Conservation (phyloP, 2,888 invertebrate genomes). For the Corbicula japonica region DNA sequence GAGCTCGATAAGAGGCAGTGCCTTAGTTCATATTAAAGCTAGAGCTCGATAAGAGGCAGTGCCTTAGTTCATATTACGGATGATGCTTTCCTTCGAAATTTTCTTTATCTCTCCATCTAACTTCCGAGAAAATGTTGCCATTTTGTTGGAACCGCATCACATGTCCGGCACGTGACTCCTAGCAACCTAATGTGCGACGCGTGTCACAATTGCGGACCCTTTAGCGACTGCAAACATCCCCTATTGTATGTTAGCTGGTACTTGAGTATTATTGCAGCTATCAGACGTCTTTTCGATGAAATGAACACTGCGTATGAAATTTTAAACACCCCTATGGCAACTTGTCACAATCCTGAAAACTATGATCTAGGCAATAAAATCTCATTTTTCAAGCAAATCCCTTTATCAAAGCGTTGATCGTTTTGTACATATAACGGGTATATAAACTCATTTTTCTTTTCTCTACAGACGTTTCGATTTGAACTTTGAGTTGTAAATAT, state of each 20-base stretch:
- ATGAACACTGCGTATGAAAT: slow-evolving; percentile 40
- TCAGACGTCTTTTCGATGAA: slow-evolving; percentile 13
- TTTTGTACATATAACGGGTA: slow-evolving; percentile 9
- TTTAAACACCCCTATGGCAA: slow-evolving; percentile 44
- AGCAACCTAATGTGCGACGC: slow-evolving; percentile 39
- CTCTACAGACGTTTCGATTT: slow-evolving; percentile 26
- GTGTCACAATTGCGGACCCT: slow-evolving; percentile 22
- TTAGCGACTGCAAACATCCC: slow-evolving; percentile 26
- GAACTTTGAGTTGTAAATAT: slow-evolving; percentile 25
- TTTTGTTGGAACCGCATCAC: slow-evolving; percentile 35
- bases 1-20: no score
- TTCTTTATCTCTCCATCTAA: slow-evolving; percentile 1
- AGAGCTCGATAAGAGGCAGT: no score
- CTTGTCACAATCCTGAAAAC: slow-evolving; percentile 6
- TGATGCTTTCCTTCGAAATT: no score
- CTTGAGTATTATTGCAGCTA: slow-evolving; percentile 30
- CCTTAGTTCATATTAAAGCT: no score
- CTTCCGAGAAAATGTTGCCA: slow-evolving; percentile 4
- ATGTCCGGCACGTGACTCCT: slow-evolving; percentile 54
- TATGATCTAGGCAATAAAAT: slow-evolving; percentile 8
- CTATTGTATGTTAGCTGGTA: slow-evolving; percentile 14
- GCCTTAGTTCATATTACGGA: no score
- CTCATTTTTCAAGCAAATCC: slow-evolving; percentile 15
- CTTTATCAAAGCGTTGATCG: slow-evolving; percentile 9
- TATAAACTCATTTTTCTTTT: slow-evolving; percentile 29